phyloP scores from a whole-genome alignment of 2,888 invertebrate species.

The Adela reaumurella region DNA sequence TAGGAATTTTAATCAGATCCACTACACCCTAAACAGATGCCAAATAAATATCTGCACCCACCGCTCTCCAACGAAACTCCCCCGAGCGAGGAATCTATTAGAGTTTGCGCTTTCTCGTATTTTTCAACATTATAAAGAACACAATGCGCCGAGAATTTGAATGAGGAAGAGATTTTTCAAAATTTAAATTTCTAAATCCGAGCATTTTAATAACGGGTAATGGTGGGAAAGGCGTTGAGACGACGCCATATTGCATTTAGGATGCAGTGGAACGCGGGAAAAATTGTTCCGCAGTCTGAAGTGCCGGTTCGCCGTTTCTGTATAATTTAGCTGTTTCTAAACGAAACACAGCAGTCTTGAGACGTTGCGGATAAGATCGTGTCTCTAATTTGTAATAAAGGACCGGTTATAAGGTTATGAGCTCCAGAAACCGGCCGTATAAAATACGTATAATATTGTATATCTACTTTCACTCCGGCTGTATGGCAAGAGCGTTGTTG shows the following conservation, averaged over 20 bases:
- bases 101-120: neutral
- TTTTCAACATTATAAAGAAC: slow-evolving; percentile 28
- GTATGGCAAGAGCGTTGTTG: too few relatives aligned
- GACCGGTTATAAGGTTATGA: too few relatives aligned
- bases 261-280: slow-evolving; percentile 15
- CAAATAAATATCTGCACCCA: neutral
- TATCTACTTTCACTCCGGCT: too few relatives aligned
- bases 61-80: neutral
- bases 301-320: too few relatives aligned
- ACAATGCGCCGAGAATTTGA: slow-evolving; percentile 27
- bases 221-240: slow-evolving; percentile 10
- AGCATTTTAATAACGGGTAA: slow-evolving; percentile 22
- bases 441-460: too few relatives aligned
- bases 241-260: slow-evolving; percentile 14
- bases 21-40: neutral
- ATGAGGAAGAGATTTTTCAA: slow-evolving; percentile 19
- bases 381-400: too few relatives aligned
- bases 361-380: too few relatives aligned
- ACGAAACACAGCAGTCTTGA: too few relatives aligned
- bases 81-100: neutral
- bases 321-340: too few relatives aligned
- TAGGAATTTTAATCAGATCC: neutral
- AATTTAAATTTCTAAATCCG: slow-evolving; percentile 21
- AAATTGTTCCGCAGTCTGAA: neutral
- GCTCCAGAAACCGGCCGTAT: too few relatives aligned